Base-by-base conservation (phyloP, 2,797 vertebrate genomes). In the Tarsius wallacei region DNA sequence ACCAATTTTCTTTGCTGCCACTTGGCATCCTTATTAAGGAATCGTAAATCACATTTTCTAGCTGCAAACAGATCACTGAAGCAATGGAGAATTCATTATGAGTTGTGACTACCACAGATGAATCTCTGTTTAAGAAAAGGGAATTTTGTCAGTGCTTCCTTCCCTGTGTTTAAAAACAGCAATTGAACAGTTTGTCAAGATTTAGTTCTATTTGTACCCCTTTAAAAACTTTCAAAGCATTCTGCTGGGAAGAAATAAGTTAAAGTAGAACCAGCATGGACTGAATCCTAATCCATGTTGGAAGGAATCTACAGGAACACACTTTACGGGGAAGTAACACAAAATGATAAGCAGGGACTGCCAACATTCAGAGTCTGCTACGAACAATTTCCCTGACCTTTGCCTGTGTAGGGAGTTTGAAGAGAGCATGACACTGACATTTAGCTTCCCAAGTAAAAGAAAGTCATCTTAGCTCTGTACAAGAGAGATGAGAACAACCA, bases 1-100 rank as follows among this genome's bases (percentile, higher is more conserved):
- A 73, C 33, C 19, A 59, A 10, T 74, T 42, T 64, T 90, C n/a
- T 84, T 90, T 42, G 59, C 77, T 77, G 5, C 33, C 80, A 24
- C 73, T 87, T 63, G 12, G 71, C 51, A 47, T 31, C 22, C 22
- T 90, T 57, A 73, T 53, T 84, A 90, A 92, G 28, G 51, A 96
- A 91, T 77, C 57, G 63, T 53, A 96, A 94, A 93, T 86, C 51
- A 24, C 33, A 59, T 82, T 91, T 96, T 78, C 78, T 80, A 91
- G 49, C 59, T 70, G 57, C 33, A 82, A 83, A 84, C 53, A 87
- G n/a, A 91, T 73, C 92, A 68, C 16, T n/a, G 61, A 91, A 33
- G 11, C 31, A 64, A 49, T 47, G 5, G 12, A 22, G 77, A 93
- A 70, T 91, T 63, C 49, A 95, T 87, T 82, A n/a, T 42, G 42